Evolutionary conservation across 2,797 vertebrate species (phyloP), one percentile per base, ranked within the genome.

Genomic region (Spinus pinus): DNA sequence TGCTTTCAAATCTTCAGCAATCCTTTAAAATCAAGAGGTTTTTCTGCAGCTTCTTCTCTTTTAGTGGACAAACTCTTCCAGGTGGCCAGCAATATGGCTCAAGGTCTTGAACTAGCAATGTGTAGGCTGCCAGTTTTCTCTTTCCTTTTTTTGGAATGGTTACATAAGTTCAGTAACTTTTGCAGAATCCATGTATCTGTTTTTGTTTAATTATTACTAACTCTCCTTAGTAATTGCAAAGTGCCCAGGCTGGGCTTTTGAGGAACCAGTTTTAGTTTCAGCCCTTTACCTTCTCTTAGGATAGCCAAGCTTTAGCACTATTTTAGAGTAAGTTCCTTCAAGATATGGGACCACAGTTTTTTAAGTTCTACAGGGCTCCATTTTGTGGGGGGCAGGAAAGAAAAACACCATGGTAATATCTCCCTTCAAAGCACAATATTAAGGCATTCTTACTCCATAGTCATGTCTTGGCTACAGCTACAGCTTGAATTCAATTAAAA

Each of bases 401-500:
- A 47, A 81, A 57, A 18, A 7, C 12, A 18, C 6, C 0, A 0
- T 44, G 47, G 25, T 72, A 75, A 4, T 28, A 57, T 47, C 10
- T 78, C 31, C 41, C 27, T 86, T 50, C 23, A 84, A 86, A 86
- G 47, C 23, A 86, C 47, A 78, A 41, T 69, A 83, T 39, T 53
- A 5, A 47, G 50, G 28, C 27, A 79, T 88, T 56, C 41, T 85
- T 22, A 53, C 86, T 92, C 46, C 10, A 30, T 27, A 81, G 46
- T 50, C 30, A 19, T 70, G 49, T 54, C 56, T 61, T 81, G 33
- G 56, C 64, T 51, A 49, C 0, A 7, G 78, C 53, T 72, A 65
- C 72, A 86, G 33, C 93, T 53, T 83, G 54, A 81, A 97, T 88
- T 96, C 75, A 96, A 77, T 90, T 93, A 94, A 90, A 95, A 88